A percentile compares a stretch with the other conserved stretches of the same genome.
Conservation (phyloP, 2,888 invertebrate genomes). For the Empis livida region DNA sequence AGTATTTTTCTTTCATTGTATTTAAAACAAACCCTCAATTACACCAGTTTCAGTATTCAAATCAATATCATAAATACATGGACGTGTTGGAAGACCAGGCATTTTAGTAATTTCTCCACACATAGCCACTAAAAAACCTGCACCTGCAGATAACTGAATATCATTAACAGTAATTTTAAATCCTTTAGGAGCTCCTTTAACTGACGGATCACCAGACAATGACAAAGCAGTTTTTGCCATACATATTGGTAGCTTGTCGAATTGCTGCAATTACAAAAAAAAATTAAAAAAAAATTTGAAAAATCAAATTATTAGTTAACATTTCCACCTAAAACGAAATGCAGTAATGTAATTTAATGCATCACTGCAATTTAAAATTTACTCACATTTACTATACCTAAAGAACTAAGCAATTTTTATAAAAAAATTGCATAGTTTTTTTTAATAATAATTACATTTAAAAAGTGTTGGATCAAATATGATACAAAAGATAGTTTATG, state of each 20-base stretch:
- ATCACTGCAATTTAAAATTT: too few species aligned
- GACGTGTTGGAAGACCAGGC: constrained; percentile 93
- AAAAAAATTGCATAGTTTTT: too few species aligned
- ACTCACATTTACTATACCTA: too few species aligned
- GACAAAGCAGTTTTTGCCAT: constrained; percentile 98
- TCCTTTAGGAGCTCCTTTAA: constrained; percentile 88
- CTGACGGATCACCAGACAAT: constrained; percentile 72
- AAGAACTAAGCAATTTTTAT: too few species aligned
- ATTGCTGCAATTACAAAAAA: constrained; percentile 48
- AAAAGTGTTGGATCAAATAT: too few species aligned
- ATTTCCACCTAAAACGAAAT: too few species aligned
- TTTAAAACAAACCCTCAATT: constrained; percentile 85
- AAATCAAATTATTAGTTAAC: too few species aligned
- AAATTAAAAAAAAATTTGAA: constrained; percentile 10
- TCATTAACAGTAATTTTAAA: constrained; percentile 79
- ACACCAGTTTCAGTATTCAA: constrained; percentile 80
- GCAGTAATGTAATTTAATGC: too few species aligned
- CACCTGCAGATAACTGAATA: constrained; percentile 83
- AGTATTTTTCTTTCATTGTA: too few species aligned
- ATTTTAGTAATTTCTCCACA: constrained; percentile 90
- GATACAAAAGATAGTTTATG: too few species aligned
- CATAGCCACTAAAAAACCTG: constrained; percentile 89
- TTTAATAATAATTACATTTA: too few species aligned
- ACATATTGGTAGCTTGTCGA: constrained; percentile 79
- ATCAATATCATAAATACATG: constrained; percentile 93